Evolutionary conservation across 2,113 vertebrate genomes (phyloP).

Genomic region (Myotis yumanensis): DNA sequence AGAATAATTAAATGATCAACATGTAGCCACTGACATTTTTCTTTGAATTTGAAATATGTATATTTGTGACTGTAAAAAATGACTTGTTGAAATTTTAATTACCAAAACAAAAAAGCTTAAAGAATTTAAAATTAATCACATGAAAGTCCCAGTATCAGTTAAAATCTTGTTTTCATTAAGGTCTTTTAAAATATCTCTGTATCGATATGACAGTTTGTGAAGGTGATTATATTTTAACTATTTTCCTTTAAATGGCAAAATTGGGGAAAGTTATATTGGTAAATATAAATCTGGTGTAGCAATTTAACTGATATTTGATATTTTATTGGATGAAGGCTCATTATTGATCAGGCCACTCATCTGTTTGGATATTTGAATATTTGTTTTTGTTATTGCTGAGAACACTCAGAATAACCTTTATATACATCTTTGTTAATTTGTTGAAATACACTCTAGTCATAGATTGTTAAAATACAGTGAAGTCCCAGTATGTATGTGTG

Average conservation of each 20-base stretch:
- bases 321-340: background rate
- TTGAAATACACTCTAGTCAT: background rate
- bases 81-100: background rate
- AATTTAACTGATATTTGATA: background rate
- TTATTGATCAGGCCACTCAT: background rate
- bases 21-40: background rate
- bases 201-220: background rate
- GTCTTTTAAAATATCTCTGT: background rate
- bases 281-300: background rate
- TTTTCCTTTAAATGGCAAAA: constrained; percentile 5
- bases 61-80: background rate
- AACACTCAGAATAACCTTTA: background rate
- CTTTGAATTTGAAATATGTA: background rate
- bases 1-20: background rate
- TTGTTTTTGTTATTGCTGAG: constrained; percentile 2
- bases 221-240: background rate
- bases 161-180: background rate
- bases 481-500: background rate
- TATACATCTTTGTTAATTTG: background rate
- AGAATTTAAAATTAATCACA: constrained; percentile 2
- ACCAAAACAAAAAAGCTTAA: background rate
- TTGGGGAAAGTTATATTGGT: background rate
- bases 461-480: background rate
- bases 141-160: background rate
- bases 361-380: background rate